Evolutionary conservation across 1,140 invertebrate genomes (phyloP), one percentile per base, ranked within the genome.

Genomic region (Pseudomyrmex concolor): DNA sequence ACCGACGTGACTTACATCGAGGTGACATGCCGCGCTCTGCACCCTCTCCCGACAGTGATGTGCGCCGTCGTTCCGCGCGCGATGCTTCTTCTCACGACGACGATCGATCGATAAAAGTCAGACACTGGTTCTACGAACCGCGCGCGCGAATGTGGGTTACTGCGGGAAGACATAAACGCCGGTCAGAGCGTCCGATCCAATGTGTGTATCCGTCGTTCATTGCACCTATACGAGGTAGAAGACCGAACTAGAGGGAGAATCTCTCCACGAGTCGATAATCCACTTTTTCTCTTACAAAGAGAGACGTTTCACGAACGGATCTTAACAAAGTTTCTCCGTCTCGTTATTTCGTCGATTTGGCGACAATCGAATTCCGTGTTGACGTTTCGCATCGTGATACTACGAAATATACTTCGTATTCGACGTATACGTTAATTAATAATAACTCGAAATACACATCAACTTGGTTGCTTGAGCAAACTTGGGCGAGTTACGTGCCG

Each of bases 21-120:
- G n/a, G 72, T 54, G 72, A 83, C 64, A 48, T 9, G 51, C 73
- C 54, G 15, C 50, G 13, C 50, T 13, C 50, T 51, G 34, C 50
- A 9, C 19, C 22, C 55, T 22, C 48, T 22, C 48, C 34, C 43
- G 25, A 64, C 62, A 63, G 71, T 85, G 76, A 62, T 71, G 48
- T 54, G 63, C 60, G 2, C 55, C 60, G n/a, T 9, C 63, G 57
- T 25, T 25, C 2, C 71, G 60, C 70, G 50, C 45, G 57, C 55
- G 45, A 50, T 51, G 73, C 9, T 72, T n/a, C 48, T 85, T 73
- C 77, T 76, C 50, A 73, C 55, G 64, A 9, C 34, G 34, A 34
- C 84, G 71, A 85, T 87, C 77, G 86, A 86, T 85, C 85, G 77
- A 57, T 77, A 50, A 59, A 83, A 85, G 78, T 85, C 81, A 83